Base-by-base conservation (phyloP, 2,888 invertebrate genomes). In the Ectemnius cavifrons region DNA sequence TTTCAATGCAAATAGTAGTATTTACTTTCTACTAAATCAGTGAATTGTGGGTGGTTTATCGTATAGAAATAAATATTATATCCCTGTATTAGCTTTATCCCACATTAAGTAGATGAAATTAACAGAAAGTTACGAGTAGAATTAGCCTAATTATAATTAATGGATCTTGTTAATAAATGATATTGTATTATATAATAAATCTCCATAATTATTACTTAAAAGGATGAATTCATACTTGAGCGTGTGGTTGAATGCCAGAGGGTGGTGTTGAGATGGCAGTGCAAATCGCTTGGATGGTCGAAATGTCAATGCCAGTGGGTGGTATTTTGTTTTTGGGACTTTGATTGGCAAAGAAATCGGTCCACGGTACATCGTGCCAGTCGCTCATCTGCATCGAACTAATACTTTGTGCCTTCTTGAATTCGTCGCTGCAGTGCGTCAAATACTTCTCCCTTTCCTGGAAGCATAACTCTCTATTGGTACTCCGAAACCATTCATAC, bases 301-400 rank as follows among this genome's bases (percentile, higher is more conserved):
- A 94, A 83, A 93, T 93, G 58, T 92, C 92, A 14, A 96, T 92
- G 27, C 96, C 96, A 4, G 96, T 96, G 87, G 92, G 84, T 1
- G 93, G 92, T 56, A 94, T 92, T 82, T 92, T 92, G 85, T 94
- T 78, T 4, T 91, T 27, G 92, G 94, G 89, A 93, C 93, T 86
- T 92, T 94, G 83, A 93, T 92, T 86, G 1, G 85, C 92, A 92
- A 85, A 94, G 92, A 91, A 94, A 92, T 80, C 93, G 93, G 90
- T 96, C 96, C 79, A 96, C 88, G 88, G 87, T 2, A 87, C 63
- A 18, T 89, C 89, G 68, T 88, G 85, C 96, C 96, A 97, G 86
- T 96, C 95, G 83, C 93, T 93, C 91, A 95, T 94, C 85, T 94
- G 94, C 78, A 95, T 93, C 77, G 94, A 93, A 0, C 94, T 94